These are phyloP conservation scores for Onychostoma macrolepis DNA, from an alignment of 2,113 vertebrate genomes.

Conservation along the genomic window DNA sequence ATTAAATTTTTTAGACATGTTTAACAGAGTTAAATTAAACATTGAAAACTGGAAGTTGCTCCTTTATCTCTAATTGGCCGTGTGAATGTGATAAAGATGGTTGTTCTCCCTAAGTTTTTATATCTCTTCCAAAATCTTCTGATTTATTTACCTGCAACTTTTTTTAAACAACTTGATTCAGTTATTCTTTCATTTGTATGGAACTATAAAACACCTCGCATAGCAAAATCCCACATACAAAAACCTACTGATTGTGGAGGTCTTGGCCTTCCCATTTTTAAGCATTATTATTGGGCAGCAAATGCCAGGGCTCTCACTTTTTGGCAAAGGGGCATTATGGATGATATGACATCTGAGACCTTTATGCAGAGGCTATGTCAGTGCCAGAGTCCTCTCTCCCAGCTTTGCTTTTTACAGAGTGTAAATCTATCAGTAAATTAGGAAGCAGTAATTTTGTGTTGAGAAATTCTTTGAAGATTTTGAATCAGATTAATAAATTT, in stretches of 20 bases:
- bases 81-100: background rate
- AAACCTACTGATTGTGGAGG: background rate
- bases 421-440: background rate
- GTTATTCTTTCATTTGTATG: background rate
- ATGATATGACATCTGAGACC: background rate
- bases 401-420: background rate
- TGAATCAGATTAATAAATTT: background rate
- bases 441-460: background rate
- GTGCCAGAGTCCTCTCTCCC: background rate
- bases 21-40: background rate
- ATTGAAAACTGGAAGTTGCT: too few relatives aligned
- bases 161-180: background rate
- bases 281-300: background rate
- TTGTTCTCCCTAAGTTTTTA: background rate
- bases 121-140: background rate
- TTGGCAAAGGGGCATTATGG: background rate
- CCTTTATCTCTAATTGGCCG: too few relatives aligned
- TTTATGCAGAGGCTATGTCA: background rate
- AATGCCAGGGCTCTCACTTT: background rate
- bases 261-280: background rate
- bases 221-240: background rate
- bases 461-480: background rate
- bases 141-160: background rate
- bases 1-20: background rate
- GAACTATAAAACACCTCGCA: background rate